Conservation (phyloP, 2,888 invertebrate species). For the Aleiodes alternator region DNA sequence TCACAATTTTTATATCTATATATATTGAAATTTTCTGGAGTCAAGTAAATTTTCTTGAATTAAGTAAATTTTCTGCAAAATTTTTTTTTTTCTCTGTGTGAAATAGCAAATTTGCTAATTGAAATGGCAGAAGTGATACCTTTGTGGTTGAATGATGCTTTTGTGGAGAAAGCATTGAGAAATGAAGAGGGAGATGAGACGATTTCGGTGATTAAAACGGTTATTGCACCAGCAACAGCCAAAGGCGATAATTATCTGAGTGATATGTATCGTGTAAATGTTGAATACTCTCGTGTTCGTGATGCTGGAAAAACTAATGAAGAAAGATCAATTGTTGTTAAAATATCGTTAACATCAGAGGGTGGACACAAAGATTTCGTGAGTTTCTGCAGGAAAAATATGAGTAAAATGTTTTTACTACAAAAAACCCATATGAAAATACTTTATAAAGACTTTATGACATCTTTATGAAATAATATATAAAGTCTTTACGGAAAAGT, state of each 20-base stretch:
- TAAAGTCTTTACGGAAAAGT: too few species aligned
- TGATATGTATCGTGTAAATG: slow-evolving; percentile 66
- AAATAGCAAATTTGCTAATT: too few species aligned
- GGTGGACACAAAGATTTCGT: slow-evolving; percentile 71
- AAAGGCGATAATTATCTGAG: slow-evolving; percentile 73
- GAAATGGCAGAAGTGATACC: slow-evolving; percentile 59
- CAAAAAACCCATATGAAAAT: too few species aligned
- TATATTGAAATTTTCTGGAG: too few species aligned
- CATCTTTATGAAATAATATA: too few species aligned
- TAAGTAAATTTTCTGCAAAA: too few species aligned
- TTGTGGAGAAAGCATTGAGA: slow-evolving; percentile 63
- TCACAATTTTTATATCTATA: too few species aligned
- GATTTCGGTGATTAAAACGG: slow-evolving; percentile 62
- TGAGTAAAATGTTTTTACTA: too few species aligned
- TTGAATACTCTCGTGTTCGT: slow-evolving; percentile 57
- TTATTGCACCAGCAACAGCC: slow-evolving; percentile 64
- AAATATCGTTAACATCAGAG: slow-evolving; percentile 73
- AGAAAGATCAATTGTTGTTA: slow-evolving; percentile 65
- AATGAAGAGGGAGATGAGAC: slow-evolving; percentile 61
- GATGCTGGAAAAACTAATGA: slow-evolving; percentile 54
- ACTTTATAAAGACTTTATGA: too few species aligned
- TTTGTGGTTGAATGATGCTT: slow-evolving; percentile 64
- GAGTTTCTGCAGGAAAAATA: slow-evolving; percentile 35
- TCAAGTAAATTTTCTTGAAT: too few species aligned
- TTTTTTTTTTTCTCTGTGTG: too few species aligned